phyloP scores from a whole-genome alignment of 1,140 invertebrate species.

The Campoletis sonorensis region DNA sequence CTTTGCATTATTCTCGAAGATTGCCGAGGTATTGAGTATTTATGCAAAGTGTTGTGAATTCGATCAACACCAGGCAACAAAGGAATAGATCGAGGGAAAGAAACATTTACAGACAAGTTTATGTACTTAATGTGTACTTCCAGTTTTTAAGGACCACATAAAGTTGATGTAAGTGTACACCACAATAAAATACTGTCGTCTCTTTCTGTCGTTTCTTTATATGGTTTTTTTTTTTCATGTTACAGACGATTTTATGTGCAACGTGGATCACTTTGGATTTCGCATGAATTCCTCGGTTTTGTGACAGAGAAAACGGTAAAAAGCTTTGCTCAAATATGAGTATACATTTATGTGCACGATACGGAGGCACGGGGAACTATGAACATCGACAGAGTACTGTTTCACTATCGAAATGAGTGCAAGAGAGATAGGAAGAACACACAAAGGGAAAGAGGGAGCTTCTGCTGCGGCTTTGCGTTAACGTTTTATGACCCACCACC shows the following conservation, averaged over 20 bases:
- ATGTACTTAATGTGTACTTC: background rate
- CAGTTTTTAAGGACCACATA: background rate
- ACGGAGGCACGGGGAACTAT: conserved; percentile 4
- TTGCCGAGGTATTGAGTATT: background rate
- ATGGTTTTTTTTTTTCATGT: background rate
- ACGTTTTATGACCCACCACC: conserved; percentile 67
- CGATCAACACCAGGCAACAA: conserved; percentile 28
- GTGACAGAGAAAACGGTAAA: background rate
- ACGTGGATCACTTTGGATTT: background rate
- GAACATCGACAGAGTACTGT: conserved; percentile 8
- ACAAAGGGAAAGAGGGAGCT: conserved; percentile 34
- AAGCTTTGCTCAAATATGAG: background rate
- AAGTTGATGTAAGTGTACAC: background rate
- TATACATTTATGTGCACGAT: background rate
- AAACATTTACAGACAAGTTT: background rate
- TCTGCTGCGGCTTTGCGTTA: conserved; percentile 67
- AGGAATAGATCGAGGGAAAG: background rate
- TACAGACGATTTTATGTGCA: background rate
- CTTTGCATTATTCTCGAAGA: conserved; percentile 2
- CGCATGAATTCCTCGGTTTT: conserved; percentile 21
- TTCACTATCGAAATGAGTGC: background rate
- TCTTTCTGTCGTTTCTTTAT: background rate
- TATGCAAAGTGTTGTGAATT: conserved; percentile 36
- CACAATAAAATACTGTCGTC: background rate
- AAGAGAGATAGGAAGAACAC: background rate